Base-by-base conservation (phyloP, 2,888 invertebrate genomes). In the Drosophila vallismaia region DNA sequence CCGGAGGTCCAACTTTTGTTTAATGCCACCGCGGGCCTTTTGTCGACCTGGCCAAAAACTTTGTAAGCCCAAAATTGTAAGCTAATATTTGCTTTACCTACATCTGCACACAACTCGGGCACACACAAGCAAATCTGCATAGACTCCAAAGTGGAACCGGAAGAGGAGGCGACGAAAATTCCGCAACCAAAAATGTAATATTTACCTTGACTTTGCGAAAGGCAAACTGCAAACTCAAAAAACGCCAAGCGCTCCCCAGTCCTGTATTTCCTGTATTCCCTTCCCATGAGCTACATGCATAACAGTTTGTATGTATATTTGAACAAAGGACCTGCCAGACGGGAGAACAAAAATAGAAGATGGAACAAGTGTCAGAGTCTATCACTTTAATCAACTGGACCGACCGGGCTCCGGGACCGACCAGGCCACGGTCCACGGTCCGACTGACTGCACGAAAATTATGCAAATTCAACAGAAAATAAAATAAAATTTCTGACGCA, bases 391-490 rank as follows among this genome's bases (percentile, higher is more conserved):
- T 83, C 85, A 83, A 83, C 82, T 84, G 79, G 49, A 46, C 60
- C 28, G 29, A 38, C 19, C 40, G 28, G 28, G 28, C 5, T 28
- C 4, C 28, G 28, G 28, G 28, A 28, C 28, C 28, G 28, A 28
- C 28, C 28, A 0, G 1, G 28, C 28, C 28, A 4, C 28, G 28
- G 28, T 6, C 28, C 28, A 19, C 28, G 28, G 28, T 19, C 12
- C 50, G 57, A 29, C 67, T 48, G 62, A 62, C 64, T 63, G 60
- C 52, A 68, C 36, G 42, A 55, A 77, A 83, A 83, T 83, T 83
- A 83, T 83, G 82, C 85, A 83, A 83, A 86, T 86, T 84, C 76
- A 73, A 84, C 79, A 60, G 74, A 86, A 83, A 83, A 84, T 84
- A 73, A 83, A 72, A 76, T 78, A 63, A 84, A 86, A 79, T 79